Evolutionary conservation across 2,113 vertebrate species (phyloP).

Genomic region (Catharus minimus): DNA sequence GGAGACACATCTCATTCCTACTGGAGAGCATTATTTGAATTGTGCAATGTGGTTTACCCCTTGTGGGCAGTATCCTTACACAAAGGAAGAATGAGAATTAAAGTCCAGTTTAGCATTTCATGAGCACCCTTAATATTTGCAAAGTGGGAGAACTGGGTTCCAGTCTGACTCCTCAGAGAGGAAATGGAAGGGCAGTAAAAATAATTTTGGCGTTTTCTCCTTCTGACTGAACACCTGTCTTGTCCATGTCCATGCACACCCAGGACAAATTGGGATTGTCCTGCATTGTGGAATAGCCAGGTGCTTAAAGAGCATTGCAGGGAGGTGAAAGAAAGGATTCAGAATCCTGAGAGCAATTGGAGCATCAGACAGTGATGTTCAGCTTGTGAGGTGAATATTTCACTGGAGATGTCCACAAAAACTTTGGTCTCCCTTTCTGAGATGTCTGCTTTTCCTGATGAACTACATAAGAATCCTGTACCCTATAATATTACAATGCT

Average conservation of each 20-base stretch:
- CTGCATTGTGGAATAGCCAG: background rate
- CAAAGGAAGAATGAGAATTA: background rate
- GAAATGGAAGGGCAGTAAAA: background rate
- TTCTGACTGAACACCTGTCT: no score
- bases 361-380: background rate
- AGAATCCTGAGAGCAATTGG: rapidly evolving
- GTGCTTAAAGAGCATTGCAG: background rate
- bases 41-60: background rate
- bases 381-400: background rate
- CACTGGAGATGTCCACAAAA: background rate
- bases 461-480: background rate
- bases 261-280: background rate
- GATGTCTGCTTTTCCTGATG: background rate
- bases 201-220: background rate
- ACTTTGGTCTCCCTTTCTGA: background rate
- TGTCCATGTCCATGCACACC: background rate
- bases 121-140: background rate
- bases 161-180: background rate
- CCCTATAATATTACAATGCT: background rate
- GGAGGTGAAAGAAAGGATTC: background rate
- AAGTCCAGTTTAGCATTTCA: background rate
- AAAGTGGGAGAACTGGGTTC: background rate
- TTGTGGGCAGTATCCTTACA: no score
- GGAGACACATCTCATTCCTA: background rate
- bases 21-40: background rate